Evolutionary conservation across 2,113 vertebrate genomes (phyloP), one percentile per base, ranked within the genome.

Genomic region (Sarotherodon lohbergeri): DNA sequence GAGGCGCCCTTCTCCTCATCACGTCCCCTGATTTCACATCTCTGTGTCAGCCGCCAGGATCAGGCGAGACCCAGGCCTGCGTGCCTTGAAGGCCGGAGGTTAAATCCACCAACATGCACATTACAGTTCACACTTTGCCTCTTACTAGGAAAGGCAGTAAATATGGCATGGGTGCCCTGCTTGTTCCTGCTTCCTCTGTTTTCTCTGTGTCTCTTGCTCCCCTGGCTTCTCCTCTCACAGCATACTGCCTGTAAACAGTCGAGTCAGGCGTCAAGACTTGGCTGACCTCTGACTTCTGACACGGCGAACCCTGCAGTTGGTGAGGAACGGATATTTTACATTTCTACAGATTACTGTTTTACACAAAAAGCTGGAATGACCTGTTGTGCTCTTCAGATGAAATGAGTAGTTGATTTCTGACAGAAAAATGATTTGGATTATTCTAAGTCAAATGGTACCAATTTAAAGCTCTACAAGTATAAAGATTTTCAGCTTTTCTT

Each of bases 71-170:
- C 89, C 71, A 54, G 93, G 94, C 92, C 85, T 86, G 82, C 14
- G 54, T 76, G 88, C 87, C 92, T 87, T 85, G 55, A 88, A 95
- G 95, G 96, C 94, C 91, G 86, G 93, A 96, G 97, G 97, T 97
- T 97, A 97, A 92, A 96, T 93, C 96, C 96, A 97, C 95, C 92
- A 61, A 97, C 97, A 97, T 91, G 93, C 88, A 88, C 89, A 88
- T 91, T 91, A 94, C 82, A 90, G 90, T 96, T 97, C 94, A 71
- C 96, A 96, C 95, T 87, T 66, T 81, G 93, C 90, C 95, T 94
- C 95, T 93, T 92, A 94, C 93, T 90, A 93, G 90, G 83, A 86
- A 95, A 87, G 92, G 92, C 94, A 89, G 92, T 92, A 95, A 95
- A 96, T 87, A 96, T 86, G 86, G 68, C 86, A 83, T 83, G 94